These are phyloP conservation scores for Sussaba pulchella DNA, from an alignment of 2,888 invertebrate species.

Conservation along the genomic window DNA sequence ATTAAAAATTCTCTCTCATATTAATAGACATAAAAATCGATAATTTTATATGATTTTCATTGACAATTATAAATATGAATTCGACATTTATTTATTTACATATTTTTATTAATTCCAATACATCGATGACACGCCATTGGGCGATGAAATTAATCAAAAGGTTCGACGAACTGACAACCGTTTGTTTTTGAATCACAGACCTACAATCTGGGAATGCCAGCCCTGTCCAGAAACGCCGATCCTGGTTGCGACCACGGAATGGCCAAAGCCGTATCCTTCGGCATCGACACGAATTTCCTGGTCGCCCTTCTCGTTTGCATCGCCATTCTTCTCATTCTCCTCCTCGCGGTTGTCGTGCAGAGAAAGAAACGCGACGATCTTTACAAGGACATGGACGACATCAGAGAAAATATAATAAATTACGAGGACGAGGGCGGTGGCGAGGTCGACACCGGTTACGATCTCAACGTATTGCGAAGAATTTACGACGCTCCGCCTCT, in stretches of 20 bases:
- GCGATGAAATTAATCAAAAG: no score
- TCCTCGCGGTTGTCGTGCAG: constrained; percentile 96
- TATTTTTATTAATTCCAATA: no score
- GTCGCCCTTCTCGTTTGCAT: constrained; percentile 96
- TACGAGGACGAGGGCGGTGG: constrained; percentile 99
- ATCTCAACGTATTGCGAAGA: constrained; percentile 91
- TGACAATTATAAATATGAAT: no score
- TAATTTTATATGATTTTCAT: no score
- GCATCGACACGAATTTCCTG: constrained; percentile 94
- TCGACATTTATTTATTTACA: no score
- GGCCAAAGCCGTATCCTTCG: constrained; percentile 92
- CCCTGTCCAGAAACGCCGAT: constrained; percentile 89
- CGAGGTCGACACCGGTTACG: constrained; percentile 97
- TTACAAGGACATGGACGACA: constrained; percentile 97
- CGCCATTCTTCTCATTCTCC: constrained; percentile 91
- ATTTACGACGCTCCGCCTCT: constrained; percentile 87
- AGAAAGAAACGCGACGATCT: constrained; percentile 94
- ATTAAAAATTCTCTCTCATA: no score
- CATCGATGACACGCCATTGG: no score
- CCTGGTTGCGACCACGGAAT: constrained; percentile 91
- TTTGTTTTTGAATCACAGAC: constrained; percentile 85
- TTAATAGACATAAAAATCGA: no score
- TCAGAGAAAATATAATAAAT: constrained; percentile 98
- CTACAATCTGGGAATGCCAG: constrained; percentile 95
- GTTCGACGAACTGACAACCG: no score